Conservation (phyloP, 2,113 vertebrate species). For the Podiceps cristatus region DNA sequence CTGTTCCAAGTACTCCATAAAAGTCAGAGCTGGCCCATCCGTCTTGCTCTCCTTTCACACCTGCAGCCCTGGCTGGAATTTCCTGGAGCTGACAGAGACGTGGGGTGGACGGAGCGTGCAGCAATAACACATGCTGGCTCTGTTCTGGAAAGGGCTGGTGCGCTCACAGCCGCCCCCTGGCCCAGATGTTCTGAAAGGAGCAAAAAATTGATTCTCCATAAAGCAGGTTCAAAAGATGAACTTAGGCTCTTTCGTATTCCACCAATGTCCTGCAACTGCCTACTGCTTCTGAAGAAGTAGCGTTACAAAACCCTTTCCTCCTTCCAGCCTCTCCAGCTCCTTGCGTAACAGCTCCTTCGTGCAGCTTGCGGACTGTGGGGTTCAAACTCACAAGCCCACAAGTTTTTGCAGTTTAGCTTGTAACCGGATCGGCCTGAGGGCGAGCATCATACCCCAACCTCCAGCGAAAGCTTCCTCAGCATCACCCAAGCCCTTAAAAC, state of each 20-base stretch:
- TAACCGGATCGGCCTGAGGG: fast-evolving
- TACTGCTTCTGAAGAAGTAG: not conserved
- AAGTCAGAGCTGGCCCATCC: conserved; percentile 62
- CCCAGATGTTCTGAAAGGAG: not conserved
- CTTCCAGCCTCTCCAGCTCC: not conserved
- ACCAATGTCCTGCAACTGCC: not conserved
- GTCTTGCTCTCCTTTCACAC: conserved; percentile 70
- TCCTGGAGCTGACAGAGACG: not conserved
- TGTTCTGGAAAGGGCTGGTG: not conserved
- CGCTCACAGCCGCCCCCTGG: not conserved
- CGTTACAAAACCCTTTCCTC: not conserved
- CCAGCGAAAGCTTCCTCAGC: not conserved
- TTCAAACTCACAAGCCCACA: fast-evolving
- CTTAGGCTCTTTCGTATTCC: not conserved
- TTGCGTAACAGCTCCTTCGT: fast-evolving
- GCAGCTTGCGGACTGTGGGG: not conserved
- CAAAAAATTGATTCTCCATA: not conserved
- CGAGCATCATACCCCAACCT: not conserved
- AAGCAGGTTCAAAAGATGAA: conserved; percentile 22
- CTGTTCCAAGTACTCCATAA: conserved; percentile 67
- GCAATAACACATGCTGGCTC: not conserved
- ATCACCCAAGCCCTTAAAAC: not conserved
- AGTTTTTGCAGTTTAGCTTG: not conserved
- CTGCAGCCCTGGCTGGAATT: conserved; percentile 57
- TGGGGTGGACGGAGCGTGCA: not conserved